A percentile compares a stretch with the other conserved stretches of the same genome.
phyloP scores from a whole-genome alignment of 2,888 invertebrate genomes.

The Stegophylla sp. region DNA sequence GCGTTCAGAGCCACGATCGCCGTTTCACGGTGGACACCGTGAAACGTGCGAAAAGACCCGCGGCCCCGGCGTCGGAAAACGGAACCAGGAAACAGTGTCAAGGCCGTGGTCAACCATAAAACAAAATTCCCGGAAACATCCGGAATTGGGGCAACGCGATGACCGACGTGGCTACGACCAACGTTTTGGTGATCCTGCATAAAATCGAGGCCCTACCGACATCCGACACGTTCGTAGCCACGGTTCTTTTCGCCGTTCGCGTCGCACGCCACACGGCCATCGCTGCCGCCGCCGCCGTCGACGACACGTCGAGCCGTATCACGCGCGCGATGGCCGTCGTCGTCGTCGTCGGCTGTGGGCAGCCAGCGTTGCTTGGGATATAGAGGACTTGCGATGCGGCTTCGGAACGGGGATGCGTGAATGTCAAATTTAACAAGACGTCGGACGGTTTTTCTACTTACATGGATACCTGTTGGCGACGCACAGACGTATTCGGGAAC shows the following conservation, averaged over 20 bases:
- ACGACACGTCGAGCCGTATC: constrained; percentile 7
- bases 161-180: background rate
- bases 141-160: background rate
- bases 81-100: constrained; percentile 23
- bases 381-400: background rate
- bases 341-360: background rate
- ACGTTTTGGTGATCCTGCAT: too few relatives aligned
- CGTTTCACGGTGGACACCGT: too few relatives aligned
- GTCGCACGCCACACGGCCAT: background rate
- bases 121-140: background rate
- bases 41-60: too few relatives aligned
- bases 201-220: too few relatives aligned
- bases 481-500: constrained; percentile 25
- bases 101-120: constrained; percentile 4
- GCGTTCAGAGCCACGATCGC: too few relatives aligned
- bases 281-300: background rate
- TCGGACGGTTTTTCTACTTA: constrained; percentile 60
- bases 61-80: background rate
- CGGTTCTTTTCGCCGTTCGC: background rate
- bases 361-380: background rate
- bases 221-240: too few relatives aligned
- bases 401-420: background rate
- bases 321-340: background rate
- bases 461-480: constrained; percentile 62
- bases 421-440: too few relatives aligned